Conservation (phyloP, 1,140 invertebrate species). For the Coelopa frigida region DNA sequence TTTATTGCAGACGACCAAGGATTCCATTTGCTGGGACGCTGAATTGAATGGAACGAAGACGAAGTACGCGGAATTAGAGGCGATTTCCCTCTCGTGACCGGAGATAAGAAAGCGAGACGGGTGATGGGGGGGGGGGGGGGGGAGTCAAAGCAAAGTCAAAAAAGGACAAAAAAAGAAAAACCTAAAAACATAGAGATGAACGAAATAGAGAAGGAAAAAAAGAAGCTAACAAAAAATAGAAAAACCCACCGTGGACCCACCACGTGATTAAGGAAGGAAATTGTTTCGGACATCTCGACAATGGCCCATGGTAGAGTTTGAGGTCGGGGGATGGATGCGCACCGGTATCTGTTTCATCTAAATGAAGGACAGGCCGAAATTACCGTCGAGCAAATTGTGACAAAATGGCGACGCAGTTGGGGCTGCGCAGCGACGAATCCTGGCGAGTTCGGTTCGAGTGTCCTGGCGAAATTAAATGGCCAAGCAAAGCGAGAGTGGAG, state of each 20-base stretch:
- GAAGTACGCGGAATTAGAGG: no score
- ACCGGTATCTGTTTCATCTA: constrained; percentile 8
- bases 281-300: constrained; percentile 40
- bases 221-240: background rate
- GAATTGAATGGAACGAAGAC: no score
- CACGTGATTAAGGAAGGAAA: constrained; percentile 44
- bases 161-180: no score
- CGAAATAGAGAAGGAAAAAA: no score
- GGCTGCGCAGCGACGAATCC: background rate
- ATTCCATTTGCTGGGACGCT: no score
- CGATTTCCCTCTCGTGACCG: background rate
- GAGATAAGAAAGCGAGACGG: constrained; percentile 1
- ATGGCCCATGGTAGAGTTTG: constrained; percentile 22
- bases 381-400: background rate
- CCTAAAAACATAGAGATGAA: constrained; percentile 1
- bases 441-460: background rate
- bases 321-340: constrained; percentile 5
- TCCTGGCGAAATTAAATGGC: constrained; percentile 11
- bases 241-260: constrained; percentile 16
- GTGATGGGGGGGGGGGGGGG: background rate
- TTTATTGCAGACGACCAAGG: no score
- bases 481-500: no score
- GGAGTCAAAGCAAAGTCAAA: background rate
- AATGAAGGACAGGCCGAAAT: background rate
- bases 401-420: background rate